phyloP scores from a whole-genome alignment of 2,797 vertebrate genomes.

The Spheniscus humboldti region DNA sequence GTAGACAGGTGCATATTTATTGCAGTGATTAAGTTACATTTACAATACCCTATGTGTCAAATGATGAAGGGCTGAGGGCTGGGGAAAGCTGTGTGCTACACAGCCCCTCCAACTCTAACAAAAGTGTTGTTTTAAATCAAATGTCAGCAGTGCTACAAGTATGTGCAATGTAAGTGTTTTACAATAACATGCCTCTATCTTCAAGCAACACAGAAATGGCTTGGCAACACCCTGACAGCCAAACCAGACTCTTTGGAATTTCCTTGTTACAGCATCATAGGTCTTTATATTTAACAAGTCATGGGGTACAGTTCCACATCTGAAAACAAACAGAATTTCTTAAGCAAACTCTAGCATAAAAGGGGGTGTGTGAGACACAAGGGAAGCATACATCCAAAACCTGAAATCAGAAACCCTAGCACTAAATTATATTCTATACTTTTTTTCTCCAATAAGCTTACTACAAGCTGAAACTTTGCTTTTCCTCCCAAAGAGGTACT shows the following conservation, averaged over 20 bases:
- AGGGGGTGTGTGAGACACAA: not conserved
- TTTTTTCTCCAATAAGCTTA: not conserved
- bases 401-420: not conserved
- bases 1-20: not conserved
- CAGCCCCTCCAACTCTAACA: not conserved
- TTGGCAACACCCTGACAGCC: not conserved
- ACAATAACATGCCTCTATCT: not conserved
- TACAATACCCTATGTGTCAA: not conserved
- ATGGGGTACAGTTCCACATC: not conserved
- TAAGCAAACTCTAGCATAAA: not conserved
- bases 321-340: not conserved
- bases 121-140: not conserved
- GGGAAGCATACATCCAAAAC: not conserved
- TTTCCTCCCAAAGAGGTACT: not conserved
- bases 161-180: not conserved
- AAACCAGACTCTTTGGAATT: not conserved
- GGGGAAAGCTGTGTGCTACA: not conserved
- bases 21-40: not conserved
- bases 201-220: not conserved
- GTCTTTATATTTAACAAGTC: not conserved
- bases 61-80: not conserved
- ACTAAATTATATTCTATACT: not conserved
- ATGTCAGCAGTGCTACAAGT: not conserved
- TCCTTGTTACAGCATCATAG: not conserved
- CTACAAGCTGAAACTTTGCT: not conserved